Evolutionary conservation across 1,140 invertebrate species (phyloP).

Genomic region (Achatina immaculata): DNA sequence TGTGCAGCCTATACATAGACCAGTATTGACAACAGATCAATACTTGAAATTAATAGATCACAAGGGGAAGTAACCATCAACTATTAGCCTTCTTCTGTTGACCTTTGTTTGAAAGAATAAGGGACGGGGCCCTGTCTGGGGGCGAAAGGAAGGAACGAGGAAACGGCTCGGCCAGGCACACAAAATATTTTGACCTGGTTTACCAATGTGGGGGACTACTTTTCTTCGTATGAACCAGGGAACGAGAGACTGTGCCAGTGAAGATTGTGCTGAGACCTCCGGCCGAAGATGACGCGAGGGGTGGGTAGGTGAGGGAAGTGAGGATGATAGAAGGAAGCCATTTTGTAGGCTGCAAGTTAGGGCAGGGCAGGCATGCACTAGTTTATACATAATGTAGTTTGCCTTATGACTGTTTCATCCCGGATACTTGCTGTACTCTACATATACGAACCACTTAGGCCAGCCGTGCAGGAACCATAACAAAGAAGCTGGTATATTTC

Average conservation of each 20-base stretch:
- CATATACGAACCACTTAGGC: conserved; percentile 7
- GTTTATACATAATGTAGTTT: conserved; percentile 17
- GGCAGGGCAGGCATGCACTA: background rate
- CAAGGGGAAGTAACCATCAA: conserved; percentile 34
- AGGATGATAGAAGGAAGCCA: conserved; percentile 11
- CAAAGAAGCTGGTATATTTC: too few species aligned
- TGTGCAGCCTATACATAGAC: conserved; percentile 10
- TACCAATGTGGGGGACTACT: conserved; percentile 30
- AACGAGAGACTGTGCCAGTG: conserved; percentile 10
- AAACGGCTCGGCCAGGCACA: conserved; percentile 23
- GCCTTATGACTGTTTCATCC: background rate
- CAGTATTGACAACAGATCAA: conserved; percentile 30
- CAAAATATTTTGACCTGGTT: conserved; percentile 30
- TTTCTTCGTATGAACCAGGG: conserved; percentile 14
- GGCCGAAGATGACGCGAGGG: background rate
- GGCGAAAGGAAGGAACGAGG: conserved; percentile 31
- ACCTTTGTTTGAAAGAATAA: conserved; percentile 37
- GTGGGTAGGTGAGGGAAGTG: background rate
- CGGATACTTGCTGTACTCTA: background rate
- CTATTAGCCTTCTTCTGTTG: conserved; percentile 33
- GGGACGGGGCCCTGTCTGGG: conserved; percentile 31
- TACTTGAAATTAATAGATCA: conserved; percentile 33
- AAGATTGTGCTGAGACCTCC: background rate
- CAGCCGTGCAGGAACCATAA: background rate
- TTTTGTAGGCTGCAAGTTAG: background rate